These are phyloP conservation scores for Microtus montanus DNA, from an alignment of 2,113 vertebrate species.

Conservation along the genomic window DNA sequence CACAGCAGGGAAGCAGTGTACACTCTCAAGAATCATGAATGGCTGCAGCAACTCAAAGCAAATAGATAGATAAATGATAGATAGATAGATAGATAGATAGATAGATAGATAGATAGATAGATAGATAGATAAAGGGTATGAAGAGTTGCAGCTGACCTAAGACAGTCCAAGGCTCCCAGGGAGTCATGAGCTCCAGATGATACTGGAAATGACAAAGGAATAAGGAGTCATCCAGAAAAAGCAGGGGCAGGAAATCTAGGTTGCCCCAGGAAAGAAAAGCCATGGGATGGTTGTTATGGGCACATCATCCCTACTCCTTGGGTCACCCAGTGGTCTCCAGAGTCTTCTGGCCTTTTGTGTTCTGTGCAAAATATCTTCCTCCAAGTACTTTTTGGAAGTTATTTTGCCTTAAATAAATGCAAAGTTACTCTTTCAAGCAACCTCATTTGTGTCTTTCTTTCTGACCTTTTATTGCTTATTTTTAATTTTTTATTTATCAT, in stretches of 20 bases:
- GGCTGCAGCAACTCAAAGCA: not conserved
- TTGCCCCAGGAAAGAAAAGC: not conserved
- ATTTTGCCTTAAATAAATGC: not conserved
- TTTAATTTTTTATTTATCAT: too few species aligned
- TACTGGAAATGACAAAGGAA: not conserved
- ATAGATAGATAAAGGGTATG: not conserved
- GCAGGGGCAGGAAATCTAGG: not conserved
- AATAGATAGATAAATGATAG: not conserved
- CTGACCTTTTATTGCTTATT: not conserved
- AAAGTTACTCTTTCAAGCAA: not conserved
- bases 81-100: not conserved
- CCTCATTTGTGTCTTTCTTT: not conserved
- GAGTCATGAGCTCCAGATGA: not conserved
- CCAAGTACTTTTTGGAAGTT: not conserved
- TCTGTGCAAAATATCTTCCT: not conserved
- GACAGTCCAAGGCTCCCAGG: not conserved
- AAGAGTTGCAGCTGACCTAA: not conserved
- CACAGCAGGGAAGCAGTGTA: too few species aligned
- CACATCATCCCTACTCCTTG: not conserved
- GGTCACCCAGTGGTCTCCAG: not conserved
- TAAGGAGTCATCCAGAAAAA: not conserved
- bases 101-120: not conserved
- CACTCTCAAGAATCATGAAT: not conserved
- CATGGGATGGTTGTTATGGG: not conserved
- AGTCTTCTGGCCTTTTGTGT: not conserved